A percentile compares a stretch with the other conserved stretches of the same genome.
These are phyloP conservation scores for Sus cebifrons DNA, from an alignment of 2,797 vertebrate species.

Conservation along the genomic window DNA sequence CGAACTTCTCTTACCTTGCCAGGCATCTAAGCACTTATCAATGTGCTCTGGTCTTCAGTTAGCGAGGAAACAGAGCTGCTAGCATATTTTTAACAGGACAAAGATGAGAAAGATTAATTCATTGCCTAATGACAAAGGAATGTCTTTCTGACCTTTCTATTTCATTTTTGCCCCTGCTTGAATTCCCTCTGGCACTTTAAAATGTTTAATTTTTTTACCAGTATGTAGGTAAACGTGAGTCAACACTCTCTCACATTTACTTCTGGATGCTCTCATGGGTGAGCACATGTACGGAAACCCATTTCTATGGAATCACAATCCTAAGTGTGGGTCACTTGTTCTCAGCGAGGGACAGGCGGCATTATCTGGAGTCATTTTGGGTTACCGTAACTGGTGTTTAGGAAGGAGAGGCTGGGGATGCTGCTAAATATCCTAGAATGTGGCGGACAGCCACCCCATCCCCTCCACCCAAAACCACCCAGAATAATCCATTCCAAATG, in stretches of 20 bases:
- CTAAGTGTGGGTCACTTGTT: background rate
- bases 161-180: constrained; percentile 5
- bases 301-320: background rate
- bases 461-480: background rate
- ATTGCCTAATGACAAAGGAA: background rate
- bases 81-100: background rate
- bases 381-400: background rate
- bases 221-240: background rate
- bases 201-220: background rate
- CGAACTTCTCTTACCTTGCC: background rate
- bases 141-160: background rate
- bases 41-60: background rate
- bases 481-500: background rate
- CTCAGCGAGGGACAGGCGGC: background rate
- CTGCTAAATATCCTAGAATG: background rate
- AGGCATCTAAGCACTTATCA: too few species aligned
- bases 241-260: background rate
- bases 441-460: background rate
- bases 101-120: background rate
- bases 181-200: background rate
- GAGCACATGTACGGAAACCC: background rate
- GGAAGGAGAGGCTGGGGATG: background rate
- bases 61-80: background rate
- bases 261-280: background rate
- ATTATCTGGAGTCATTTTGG: background rate